Evolutionary conservation across 2,113 vertebrate species (phyloP), one percentile per base, ranked within the genome.

Genomic region (Sceloporus tristichus): DNA sequence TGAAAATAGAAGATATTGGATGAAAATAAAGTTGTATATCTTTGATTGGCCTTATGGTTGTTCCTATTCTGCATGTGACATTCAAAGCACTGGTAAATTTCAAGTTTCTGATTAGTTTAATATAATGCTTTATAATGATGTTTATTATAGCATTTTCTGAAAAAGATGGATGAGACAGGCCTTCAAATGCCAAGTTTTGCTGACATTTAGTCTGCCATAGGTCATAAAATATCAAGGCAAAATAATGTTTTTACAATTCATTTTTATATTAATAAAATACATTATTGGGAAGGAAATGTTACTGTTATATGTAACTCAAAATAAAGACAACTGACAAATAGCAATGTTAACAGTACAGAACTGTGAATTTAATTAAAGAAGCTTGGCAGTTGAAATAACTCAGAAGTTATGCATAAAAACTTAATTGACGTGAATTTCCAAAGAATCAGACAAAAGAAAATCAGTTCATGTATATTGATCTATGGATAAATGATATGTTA

Each of bases 191-290:
- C 92, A 95, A 85, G 42, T 86, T 91, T 92, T 94, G 87, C 87
- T 96, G 94, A 93, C 89, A 95, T 96, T 96, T 97, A 95, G 90
- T 93, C 90, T 91, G 59, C 27, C 84, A 94, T 94, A 96, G 92
- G 95, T 96, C 92, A 95, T 94, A 89, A 97, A 95, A 95, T 94
- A 94, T 38, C 91, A 95, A 92, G 79, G 88, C 25, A 34, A 91
- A 84, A 89, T 89, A 90, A 88, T 73, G 79, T 89, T 91, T 84
- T 87, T 94, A 89, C 91, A 94, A 92, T 94, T 91, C 92, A 90
- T 91, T 95, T 94, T 87, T 88, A 85, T 89, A 90, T 77, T 85
- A 93, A 90, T 94, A 89, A 93, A 91, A 94, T 86, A 90, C 90
- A 89, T 91, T 93, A 80, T 90, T 79, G 62, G 25, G 91, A 62